Conservation (phyloP, 2,797 vertebrate genomes). For the Masticophis lateralis region DNA sequence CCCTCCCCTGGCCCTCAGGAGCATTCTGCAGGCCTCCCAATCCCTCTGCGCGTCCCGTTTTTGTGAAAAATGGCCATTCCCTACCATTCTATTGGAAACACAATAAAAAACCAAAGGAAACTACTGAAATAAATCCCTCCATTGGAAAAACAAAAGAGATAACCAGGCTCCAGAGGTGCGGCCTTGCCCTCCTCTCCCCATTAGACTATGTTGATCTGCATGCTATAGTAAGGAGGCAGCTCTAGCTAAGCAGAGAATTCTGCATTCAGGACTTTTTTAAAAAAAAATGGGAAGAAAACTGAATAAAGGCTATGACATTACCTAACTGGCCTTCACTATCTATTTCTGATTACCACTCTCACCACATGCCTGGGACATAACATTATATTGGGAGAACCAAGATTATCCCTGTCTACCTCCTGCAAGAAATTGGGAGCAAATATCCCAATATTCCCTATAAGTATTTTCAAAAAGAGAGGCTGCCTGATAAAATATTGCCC, state of each 20-base stretch:
- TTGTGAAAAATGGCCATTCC: too few relatives aligned
- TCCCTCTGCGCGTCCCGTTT: too few relatives aligned
- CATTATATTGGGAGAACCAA: background rate
- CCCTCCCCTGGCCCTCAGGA: too few relatives aligned
- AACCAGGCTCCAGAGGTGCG: background rate
- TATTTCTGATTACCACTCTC: background rate
- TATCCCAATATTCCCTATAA: background rate
- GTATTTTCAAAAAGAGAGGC: too few relatives aligned
- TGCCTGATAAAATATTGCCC: too few relatives aligned
- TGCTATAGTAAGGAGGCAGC: too few relatives aligned
- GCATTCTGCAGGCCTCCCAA: too few relatives aligned
- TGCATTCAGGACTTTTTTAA: too few relatives aligned
- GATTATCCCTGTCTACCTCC: background rate
- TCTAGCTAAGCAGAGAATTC: too few relatives aligned
- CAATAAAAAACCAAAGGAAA: background rate
- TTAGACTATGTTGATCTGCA: background rate
- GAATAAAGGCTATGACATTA: too few relatives aligned
- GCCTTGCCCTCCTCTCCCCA: background rate
- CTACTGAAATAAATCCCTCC: background rate
- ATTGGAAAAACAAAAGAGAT: background rate
- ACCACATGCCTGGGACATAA: background rate
- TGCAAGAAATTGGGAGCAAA: background rate
- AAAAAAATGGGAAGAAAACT: too few relatives aligned
- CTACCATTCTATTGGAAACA: background rate
- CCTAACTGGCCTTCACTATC: background rate